phyloP scores from a whole-genome alignment of 2,888 invertebrate genomes.

The Camptogramma bilineatum region DNA sequence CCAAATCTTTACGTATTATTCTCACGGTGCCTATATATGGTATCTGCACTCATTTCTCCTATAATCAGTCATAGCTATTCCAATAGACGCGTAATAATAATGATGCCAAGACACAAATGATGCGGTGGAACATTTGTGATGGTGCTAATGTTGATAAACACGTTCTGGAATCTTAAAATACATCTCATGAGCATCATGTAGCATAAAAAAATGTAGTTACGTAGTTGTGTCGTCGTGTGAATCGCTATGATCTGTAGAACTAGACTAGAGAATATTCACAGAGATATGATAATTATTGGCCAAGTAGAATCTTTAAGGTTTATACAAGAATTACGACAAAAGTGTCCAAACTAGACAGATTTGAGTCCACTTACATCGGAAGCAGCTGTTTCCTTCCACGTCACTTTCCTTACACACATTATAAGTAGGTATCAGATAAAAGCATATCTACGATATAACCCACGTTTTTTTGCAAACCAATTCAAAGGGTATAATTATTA shows the following conservation, averaged over 20 bases:
- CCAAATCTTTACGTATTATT: background rate
- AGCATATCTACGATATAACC: too few species aligned
- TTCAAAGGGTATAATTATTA: too few species aligned
- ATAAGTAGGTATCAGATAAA: too few species aligned
- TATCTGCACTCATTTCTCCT: background rate
- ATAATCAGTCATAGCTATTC: constrained; percentile 29
- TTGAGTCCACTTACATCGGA: too few species aligned
- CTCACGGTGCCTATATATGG: background rate
- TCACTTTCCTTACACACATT: too few species aligned
- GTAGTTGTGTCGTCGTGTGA: background rate
- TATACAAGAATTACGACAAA: too few species aligned
- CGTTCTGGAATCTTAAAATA: constrained; percentile 42
- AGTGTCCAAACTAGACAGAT: too few species aligned
- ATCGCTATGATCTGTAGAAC: background rate
- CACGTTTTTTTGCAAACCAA: too few species aligned
- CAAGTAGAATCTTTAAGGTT: too few species aligned
- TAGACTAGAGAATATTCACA: background rate
- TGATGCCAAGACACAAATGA: constrained; percentile 28
- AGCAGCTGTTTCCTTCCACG: too few species aligned
- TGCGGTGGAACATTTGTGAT: constrained; percentile 17
- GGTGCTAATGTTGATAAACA: constrained; percentile 41
- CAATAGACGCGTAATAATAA: constrained; percentile 20
- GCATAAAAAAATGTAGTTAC: background rate
- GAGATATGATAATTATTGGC: too few species aligned
- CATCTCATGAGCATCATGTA: constrained; percentile 24